Evolutionary conservation across 1,140 invertebrate genomes (phyloP).

Genomic region (Saccostrea glomerata): DNA sequence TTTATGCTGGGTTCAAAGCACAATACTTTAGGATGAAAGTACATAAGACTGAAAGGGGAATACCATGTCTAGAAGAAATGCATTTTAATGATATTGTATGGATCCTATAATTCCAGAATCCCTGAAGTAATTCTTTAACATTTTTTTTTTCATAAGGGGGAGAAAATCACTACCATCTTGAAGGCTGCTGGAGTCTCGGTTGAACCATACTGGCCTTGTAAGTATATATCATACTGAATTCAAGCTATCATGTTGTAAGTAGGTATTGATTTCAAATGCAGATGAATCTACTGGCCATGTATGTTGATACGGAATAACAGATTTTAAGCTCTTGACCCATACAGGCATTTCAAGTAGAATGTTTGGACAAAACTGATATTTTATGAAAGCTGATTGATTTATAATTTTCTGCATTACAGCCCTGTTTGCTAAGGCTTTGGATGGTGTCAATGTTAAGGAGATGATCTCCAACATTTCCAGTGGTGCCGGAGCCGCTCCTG

Average conservation of each 20-base stretch:
- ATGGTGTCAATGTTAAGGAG: conserved; percentile 95
- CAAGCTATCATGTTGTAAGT: no score
- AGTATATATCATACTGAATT: conserved; percentile 48
- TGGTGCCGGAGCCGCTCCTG: conserved; percentile 91
- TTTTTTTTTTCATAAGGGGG: conserved; percentile 85
- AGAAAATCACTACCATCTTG: conserved; percentile 97
- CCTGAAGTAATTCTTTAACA: no score
- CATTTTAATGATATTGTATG: no score
- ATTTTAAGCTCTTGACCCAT: conserved; percentile 89
- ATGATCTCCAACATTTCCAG: conserved; percentile 96
- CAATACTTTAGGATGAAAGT: no score
- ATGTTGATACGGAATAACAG: conserved; percentile 63
- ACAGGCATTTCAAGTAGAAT: conserved; percentile 87
- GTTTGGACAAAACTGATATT: no score
- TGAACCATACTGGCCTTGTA: conserved; percentile 98
- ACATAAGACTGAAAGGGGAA: no score
- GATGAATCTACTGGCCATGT: conserved; percentile 99
- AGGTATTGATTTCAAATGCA: conserved; percentile 70
- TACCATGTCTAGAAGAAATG: no score
- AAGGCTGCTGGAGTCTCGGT: conserved; percentile 97
- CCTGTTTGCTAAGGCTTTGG: conserved; percentile 97
- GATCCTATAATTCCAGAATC: no score
- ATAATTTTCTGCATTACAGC: conserved; percentile 76
- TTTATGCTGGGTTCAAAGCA: no score
- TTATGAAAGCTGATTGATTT: neutral